These are phyloP conservation scores for Sphenopsis melanotis DNA, from an alignment of 2,797 vertebrate species.

Conservation along the genomic window DNA sequence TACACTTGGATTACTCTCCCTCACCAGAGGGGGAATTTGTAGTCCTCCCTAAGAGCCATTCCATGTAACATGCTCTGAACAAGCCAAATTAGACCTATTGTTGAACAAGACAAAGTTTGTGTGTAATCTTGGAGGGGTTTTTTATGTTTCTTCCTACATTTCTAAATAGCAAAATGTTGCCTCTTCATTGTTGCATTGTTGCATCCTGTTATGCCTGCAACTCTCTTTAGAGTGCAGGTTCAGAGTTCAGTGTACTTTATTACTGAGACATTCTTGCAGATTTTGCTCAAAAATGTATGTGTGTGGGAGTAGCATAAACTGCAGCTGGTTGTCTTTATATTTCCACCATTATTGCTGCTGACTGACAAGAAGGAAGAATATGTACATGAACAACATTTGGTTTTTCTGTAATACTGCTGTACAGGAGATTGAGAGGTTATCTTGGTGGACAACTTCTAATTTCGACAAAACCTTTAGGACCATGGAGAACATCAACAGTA, in stretches of 20 bases:
- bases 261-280: not conserved
- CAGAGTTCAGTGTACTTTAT: not conserved
- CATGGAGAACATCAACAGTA: not conserved
- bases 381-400: not conserved
- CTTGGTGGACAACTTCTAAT: not conserved
- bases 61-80: not conserved
- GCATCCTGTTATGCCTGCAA: not conserved
- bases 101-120: not conserved
- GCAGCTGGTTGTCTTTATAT: slow-evolving; percentile 5
- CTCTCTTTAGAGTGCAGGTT: not conserved
- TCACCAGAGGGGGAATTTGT: not conserved
- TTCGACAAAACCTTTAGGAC: not conserved
- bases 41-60: not conserved
- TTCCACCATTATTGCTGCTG: not conserved
- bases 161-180: not conserved
- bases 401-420: not conserved
- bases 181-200: not conserved
- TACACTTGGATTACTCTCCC: not conserved
- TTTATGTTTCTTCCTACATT: not conserved
- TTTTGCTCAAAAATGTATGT: not conserved
- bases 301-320: not conserved
- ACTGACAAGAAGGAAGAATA: not conserved
- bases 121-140: not conserved
- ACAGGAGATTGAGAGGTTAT: not conserved
- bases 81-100: not conserved